These are phyloP conservation scores for Pungitius pungitius DNA, from an alignment of 2,113 vertebrate species.

Conservation along the genomic window DNA sequence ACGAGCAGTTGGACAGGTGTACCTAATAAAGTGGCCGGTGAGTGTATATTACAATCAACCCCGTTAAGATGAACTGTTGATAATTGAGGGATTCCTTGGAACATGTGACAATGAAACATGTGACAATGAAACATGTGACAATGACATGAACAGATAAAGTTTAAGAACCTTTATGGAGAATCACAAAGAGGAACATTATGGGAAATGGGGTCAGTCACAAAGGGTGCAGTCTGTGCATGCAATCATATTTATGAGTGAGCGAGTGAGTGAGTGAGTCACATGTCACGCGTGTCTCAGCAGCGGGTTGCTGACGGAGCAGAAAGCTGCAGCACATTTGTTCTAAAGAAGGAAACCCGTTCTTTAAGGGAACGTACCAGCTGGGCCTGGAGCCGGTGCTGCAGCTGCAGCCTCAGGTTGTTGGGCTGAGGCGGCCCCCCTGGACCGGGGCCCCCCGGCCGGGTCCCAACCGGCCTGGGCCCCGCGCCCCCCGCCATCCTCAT, in stretches of 20 bases:
- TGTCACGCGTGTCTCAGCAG: slow-evolving; percentile 24
- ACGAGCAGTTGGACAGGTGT: no score
- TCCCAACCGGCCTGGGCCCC: slow-evolving; percentile 76
- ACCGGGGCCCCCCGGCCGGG: slow-evolving; percentile 82
- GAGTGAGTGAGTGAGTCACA: not conserved
- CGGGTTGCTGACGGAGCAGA: slow-evolving; percentile 43
- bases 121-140: no score
- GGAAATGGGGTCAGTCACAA: slow-evolving; percentile 3
- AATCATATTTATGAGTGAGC: not conserved
- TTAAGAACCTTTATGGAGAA: fast-evolving
- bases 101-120: no score
- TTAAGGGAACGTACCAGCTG: slow-evolving; percentile 69
- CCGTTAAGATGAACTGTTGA: not conserved
- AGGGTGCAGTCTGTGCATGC: not conserved
- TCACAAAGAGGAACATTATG: not conserved
- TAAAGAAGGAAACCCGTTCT: no score
- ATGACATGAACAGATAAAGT: no score
- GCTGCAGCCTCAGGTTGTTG: slow-evolving; percentile 76
- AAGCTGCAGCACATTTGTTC: slow-evolving; percentile 30
- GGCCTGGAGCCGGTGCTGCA: slow-evolving; percentile 74
- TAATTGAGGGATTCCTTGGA: no score
- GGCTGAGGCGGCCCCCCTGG: slow-evolving; percentile 83
- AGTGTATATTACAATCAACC: no score
- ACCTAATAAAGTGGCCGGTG: no score
- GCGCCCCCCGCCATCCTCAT: slow-evolving; percentile 84